phyloP scores from a whole-genome alignment of 2,113 vertebrate genomes.

The Trochalopteron elliotii region DNA sequence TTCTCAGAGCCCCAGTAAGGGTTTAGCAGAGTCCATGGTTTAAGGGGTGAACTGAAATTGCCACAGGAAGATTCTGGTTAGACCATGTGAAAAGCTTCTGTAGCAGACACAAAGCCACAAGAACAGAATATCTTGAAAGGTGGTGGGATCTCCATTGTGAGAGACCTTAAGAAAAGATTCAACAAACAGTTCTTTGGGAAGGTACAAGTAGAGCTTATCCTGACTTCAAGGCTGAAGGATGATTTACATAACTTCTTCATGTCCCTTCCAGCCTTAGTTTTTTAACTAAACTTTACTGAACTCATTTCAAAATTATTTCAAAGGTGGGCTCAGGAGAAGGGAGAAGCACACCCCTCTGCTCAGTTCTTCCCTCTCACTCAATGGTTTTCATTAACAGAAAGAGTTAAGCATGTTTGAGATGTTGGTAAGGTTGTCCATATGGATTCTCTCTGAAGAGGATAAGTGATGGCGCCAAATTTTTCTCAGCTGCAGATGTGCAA shows the following conservation, averaged over 20 bases:
- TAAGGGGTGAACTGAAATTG: neutral
- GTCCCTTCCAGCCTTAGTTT: neutral
- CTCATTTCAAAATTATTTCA: neutral
- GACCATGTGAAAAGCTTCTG: neutral
- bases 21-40: neutral
- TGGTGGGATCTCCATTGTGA: neutral
- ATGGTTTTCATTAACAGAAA: neutral
- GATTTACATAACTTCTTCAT: neutral
- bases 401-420: neutral
- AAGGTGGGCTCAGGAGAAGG: neutral
- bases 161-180: neutral
- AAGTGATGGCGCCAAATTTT: neutral
- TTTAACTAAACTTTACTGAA: neutral
- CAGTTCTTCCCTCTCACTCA: neutral
- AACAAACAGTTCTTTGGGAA: neutral
- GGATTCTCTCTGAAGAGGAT: neutral
- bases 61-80: neutral
- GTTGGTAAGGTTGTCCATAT: neutral
- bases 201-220: neutral
- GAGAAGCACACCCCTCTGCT: neutral
- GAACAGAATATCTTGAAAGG: neutral
- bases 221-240: neutral
- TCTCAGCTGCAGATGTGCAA: constrained; percentile 46
- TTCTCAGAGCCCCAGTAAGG: neutral
- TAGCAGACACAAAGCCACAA: neutral